Conservation (phyloP, 2,888 invertebrate genomes). For the Drosophila neotestacea region DNA sequence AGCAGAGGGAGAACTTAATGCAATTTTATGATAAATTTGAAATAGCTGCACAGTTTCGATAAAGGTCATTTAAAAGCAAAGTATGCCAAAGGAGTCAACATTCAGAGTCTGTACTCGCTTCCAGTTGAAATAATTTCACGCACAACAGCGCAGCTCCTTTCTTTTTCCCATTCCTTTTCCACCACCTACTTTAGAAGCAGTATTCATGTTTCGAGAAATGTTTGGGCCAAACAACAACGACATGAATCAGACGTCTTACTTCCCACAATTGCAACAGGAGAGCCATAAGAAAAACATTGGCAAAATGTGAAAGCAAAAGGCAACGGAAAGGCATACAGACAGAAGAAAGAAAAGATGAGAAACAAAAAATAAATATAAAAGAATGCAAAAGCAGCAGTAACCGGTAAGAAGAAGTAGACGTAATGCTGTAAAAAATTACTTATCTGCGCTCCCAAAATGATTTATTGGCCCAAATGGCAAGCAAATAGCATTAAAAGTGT, state of each 20-base stretch:
- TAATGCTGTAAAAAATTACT: conserved; percentile 69
- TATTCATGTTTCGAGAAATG: conserved; percentile 47
- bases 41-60: conserved; percentile 62
- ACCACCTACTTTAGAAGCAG: neutral
- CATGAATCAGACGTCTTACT: conserved; percentile 68
- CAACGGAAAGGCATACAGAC: conserved; percentile 28
- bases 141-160: conserved; percentile 51
- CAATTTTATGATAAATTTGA: conserved; percentile 59
- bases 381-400: conserved; percentile 30
- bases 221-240: conserved; percentile 64
- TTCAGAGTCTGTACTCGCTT: conserved; percentile 28
- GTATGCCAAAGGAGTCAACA: conserved; percentile 27
- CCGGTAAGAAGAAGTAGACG: conserved; percentile 55
- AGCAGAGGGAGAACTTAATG: conserved; percentile 38
- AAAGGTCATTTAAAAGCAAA: conserved; percentile 58
- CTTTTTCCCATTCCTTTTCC: neutral
- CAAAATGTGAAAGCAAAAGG: conserved; percentile 23
- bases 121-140: conserved; percentile 68
- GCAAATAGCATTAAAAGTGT: conserved; percentile 78
- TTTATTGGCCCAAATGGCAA: conserved; percentile 80
- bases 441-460: conserved; percentile 76
- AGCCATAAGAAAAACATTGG: conserved; percentile 49
- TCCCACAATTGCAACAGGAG: conserved; percentile 38
- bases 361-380: conserved; percentile 23
- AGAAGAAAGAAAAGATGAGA: neutral